Evolutionary conservation across 2,888 invertebrate genomes (phyloP), one percentile per base, ranked within the genome.

Genomic region (Gastrophysa polygoni): DNA sequence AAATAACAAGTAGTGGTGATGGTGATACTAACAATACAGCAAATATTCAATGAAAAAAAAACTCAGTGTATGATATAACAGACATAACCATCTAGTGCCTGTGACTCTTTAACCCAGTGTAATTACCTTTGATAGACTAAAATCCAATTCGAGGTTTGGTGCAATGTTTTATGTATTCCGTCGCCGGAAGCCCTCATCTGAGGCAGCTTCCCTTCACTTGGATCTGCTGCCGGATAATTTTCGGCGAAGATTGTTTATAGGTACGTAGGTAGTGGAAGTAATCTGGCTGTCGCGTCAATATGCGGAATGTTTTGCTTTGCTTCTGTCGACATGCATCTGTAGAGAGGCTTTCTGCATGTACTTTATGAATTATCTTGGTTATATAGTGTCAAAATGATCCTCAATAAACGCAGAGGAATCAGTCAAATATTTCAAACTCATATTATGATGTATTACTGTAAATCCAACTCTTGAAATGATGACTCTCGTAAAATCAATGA

Each of bases 201-300:
- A 66, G 65, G 62, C 59, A 11, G 52, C 52, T 32, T 62, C 66
- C 57, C 57, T 61, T 55, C 57, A 59, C 14, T 58, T 64, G 44
- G 52, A 52, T 50, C 55, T 61, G 7, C 32, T 70, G 47, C 68
- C 69, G 14, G 66, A 70, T 49, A 69, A 70, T 61, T 69, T 59
- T 52, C 67, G 64, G 21, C 61, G 61, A 34, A 59, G 57, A 52
- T 61, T 67, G 14, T 59, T 66, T 8, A 67, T 49, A 69, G 68
- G 68, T 67, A 69, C 16, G 68, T 67, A 61, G 55, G 56, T 55
- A 43, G 28, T 50, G 52, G 56, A 28, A 44, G 11, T 52, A 14
- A 10, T 50, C 20, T 29, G 29, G 8, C 10, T 29, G 18, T 50
- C 24, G n/a, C 11, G 8, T 49, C 28, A 1, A 14, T 7, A 16